A percentile compares a stretch with the other conserved stretches of the same genome.
phyloP scores from a whole-genome alignment of 2,113 vertebrate genomes.

The Martes martes region DNA sequence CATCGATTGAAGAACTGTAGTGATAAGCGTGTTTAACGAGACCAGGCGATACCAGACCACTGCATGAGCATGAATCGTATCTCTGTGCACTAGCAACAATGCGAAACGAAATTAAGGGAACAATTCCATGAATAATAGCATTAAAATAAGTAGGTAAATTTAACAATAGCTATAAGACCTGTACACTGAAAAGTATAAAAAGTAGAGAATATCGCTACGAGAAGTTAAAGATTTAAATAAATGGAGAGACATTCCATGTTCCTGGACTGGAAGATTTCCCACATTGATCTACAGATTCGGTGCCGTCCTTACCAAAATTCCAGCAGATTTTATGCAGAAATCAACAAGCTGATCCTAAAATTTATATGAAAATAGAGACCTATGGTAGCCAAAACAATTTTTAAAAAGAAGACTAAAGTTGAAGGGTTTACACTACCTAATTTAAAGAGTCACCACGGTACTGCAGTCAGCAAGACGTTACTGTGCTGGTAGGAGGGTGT shows the following conservation, averaged over 20 bases:
- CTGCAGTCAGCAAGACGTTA: neutral
- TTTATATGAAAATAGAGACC: neutral
- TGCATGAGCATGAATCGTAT: neutral
- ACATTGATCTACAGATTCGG: neutral
- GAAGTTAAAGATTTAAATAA: neutral
- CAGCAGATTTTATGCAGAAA: neutral
- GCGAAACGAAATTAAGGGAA: neutral
- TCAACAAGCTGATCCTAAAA: neutral
- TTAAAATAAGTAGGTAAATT: neutral
- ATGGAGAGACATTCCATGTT: neutral
- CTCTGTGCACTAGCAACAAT: neutral
- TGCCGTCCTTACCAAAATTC: neutral
- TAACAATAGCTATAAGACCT: neutral
- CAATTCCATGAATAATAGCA: neutral
- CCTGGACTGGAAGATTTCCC: neutral
- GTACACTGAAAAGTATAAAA: neutral
- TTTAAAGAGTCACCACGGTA: neutral
- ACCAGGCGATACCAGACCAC: neutral
- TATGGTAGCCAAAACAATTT: neutral
- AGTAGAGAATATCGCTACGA: neutral
- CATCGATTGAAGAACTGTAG: neutral
- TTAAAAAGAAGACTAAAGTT: neutral
- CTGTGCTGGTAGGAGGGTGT: neutral
- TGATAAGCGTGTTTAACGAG: neutral
- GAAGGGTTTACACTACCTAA: neutral